A percentile compares a stretch with the other conserved stretches of the same genome.
Evolutionary conservation across 2,113 vertebrate species (phyloP).

Genomic region (Phaethon lepturus): DNA sequence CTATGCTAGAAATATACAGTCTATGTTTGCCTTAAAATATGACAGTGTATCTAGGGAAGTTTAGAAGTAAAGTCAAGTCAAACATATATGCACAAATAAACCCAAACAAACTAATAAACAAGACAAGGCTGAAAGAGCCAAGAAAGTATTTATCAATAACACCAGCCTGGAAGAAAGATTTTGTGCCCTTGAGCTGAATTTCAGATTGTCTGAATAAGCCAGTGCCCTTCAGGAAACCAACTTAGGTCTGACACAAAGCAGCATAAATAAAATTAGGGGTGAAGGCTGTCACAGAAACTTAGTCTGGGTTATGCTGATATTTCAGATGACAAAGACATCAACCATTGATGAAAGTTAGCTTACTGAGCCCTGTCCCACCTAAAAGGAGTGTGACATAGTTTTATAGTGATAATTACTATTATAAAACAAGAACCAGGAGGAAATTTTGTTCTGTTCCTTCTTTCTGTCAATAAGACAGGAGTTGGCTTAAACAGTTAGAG

Average conservation of each 20-base stretch:
- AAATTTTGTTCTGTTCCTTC: neutral
- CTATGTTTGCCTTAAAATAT: neutral
- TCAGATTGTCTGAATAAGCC: neutral
- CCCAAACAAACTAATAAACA: neutral
- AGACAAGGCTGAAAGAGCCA: neutral
- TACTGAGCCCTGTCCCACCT: neutral
- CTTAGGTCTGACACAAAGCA: neutral
- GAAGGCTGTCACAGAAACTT: neutral
- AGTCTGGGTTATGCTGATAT: neutral
- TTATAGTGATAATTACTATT: neutral
- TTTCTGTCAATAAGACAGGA: neutral
- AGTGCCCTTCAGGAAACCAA: neutral
- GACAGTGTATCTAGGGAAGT: neutral
- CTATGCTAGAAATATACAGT: neutral
- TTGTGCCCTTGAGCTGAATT: neutral
- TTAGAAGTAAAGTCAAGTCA: neutral
- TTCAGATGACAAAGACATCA: neutral
- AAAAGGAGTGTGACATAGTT: neutral
- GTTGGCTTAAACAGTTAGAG: neutral
- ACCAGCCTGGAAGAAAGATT: neutral
- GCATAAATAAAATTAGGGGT: neutral
- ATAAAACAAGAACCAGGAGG: neutral
- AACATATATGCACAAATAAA: rapidly evolving
- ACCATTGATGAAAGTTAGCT: neutral
- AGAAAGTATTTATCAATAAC: neutral